Evolutionary conservation across 1,140 invertebrate species (phyloP).

Genomic region (Heliconius melpomene): DNA sequence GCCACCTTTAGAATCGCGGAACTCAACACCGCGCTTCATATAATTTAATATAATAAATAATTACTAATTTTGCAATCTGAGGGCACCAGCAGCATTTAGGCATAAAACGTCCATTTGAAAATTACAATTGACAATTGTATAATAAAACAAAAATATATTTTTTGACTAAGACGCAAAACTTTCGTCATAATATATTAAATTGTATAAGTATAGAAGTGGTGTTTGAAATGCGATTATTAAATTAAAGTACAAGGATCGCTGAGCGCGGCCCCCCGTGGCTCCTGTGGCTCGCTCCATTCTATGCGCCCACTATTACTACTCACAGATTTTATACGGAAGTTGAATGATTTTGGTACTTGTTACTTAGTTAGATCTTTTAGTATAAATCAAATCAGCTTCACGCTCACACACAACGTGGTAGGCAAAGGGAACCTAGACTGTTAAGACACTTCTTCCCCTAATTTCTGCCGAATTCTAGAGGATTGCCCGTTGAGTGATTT

Average conservation of each 20-base stretch:
- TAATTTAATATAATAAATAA: no score
- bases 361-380: neutral
- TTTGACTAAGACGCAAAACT: neutral
- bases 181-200: neutral
- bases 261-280: constrained; percentile 44
- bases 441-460: no score
- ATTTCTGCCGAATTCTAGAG: no score
- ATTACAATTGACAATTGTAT: no score
- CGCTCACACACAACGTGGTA: no score
- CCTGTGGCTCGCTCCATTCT: constrained; percentile 47
- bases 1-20: no score
- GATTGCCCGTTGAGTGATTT: no score
- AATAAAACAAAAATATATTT: neutral
- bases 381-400: no score
- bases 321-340: constrained; percentile 43
- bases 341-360: constrained; percentile 48
- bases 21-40: no score
- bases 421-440: no score
- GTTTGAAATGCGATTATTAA: constrained; percentile 64
- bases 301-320: constrained; percentile 49
- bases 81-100: no score
- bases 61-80: neutral
- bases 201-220: constrained; percentile 17
- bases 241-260: constrained; percentile 54
- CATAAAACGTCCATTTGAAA: no score